A percentile compares a stretch with the other conserved stretches of the same genome.
phyloP scores from a whole-genome alignment of 2,888 invertebrate species.

The Lasioglossum vierecki region DNA sequence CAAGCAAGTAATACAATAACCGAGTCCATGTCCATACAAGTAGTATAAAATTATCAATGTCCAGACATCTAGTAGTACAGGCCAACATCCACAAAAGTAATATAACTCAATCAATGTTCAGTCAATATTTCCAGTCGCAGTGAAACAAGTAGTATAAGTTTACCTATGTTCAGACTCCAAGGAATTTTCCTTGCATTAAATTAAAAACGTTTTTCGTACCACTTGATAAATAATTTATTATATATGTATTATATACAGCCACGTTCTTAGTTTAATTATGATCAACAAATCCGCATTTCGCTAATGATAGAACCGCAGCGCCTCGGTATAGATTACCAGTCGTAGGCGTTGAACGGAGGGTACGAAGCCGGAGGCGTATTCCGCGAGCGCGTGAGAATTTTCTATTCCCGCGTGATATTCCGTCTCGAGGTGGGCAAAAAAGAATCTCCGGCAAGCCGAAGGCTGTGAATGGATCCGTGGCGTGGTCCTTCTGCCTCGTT shows the following conservation, averaged over 20 bases:
- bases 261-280: not conserved
- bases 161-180: not conserved
- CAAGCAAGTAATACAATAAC: too few species aligned
- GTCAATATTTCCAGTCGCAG: not conserved
- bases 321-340: not conserved
- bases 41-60: not conserved
- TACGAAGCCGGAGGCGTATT: not conserved
- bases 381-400: not conserved
- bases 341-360: not conserved
- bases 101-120: not conserved
- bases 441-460: constrained; percentile 2
- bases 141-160: not conserved
- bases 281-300: not conserved
- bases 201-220: not conserved
- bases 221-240: not conserved
- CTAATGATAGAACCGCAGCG: not conserved
- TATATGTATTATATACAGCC: not conserved
- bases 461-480: not conserved
- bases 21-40: not conserved
- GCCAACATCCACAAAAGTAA: too few species aligned
- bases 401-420: not conserved
- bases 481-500: not conserved
- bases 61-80: not conserved
- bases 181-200: not conserved
- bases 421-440: not conserved